Conservation (phyloP, 2,113 vertebrate species). For the Bostrychus sinensis region DNA sequence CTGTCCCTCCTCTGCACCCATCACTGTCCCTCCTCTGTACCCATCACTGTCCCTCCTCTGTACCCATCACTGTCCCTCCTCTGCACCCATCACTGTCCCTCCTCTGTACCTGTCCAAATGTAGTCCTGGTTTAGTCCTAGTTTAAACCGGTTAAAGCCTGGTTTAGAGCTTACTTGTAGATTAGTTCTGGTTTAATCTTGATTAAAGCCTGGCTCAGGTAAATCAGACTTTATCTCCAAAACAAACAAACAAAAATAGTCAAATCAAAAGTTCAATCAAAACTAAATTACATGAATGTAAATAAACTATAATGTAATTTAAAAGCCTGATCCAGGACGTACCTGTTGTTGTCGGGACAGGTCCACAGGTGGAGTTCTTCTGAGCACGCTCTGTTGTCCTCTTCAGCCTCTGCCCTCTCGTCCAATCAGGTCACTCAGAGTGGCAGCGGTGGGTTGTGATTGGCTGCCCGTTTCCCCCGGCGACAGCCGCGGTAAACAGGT, state of each 20-base stretch:
- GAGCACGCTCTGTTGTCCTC: constrained; percentile 9
- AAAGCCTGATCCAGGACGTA: background rate
- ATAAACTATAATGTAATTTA: background rate
- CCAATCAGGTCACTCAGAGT: constrained; percentile 28
- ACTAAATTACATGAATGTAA: background rate
- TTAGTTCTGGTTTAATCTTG: no score
- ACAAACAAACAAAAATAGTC: no score
- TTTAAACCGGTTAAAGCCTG: background rate
- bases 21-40: no score
- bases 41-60: no score
- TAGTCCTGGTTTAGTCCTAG: background rate
- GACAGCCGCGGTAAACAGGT: constrained; percentile 62
- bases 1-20: no score
- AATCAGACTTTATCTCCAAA: no score
- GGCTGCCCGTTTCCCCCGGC: constrained; percentile 20
- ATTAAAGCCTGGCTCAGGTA: no score
- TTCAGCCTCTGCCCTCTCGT: background rate
- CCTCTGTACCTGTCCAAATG: no score
- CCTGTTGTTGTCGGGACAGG: background rate
- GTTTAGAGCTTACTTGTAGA: background rate
- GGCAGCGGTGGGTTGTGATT: background rate
- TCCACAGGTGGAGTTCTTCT: constrained; percentile 10
- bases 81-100: no score
- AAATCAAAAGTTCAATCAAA: no score
- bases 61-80: no score